Conservation (phyloP, 1,140 invertebrate genomes). For the Hypsibius dujardini region DNA sequence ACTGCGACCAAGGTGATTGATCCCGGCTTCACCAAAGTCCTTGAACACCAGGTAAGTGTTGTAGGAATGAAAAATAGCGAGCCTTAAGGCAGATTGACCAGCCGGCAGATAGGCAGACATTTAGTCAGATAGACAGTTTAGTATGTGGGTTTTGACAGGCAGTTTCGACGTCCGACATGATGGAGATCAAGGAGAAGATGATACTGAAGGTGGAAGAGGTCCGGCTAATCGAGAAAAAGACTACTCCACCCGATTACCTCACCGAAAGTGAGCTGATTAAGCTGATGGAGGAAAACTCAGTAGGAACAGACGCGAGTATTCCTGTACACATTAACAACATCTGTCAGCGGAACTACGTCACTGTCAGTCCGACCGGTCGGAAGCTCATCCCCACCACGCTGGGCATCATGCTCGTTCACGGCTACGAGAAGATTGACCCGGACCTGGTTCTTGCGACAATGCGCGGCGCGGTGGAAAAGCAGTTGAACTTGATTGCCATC, state of each 20-base stretch:
- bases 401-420: conserved; percentile 90
- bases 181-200: conserved; percentile 4
- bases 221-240: conserved; percentile 70
- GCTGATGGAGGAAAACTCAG: conserved; percentile 97
- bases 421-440: conserved; percentile 93
- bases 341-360: conserved; percentile 89
- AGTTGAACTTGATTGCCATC: conserved; percentile 79
- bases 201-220: conserved; percentile 33
- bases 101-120: no score
- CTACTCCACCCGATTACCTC: conserved; percentile 84
- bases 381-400: conserved; percentile 72
- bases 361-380: conserved; percentile 49
- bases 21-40: conserved; percentile 76
- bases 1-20: conserved; percentile 68
- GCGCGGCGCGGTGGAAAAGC: conserved; percentile 86
- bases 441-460: conserved; percentile 90
- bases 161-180: background rate
- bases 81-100: no score
- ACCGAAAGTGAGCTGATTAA: conserved; percentile 96
- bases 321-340: conserved; percentile 99
- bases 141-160: conserved; percentile 3
- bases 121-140: background rate
- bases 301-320: conserved; percentile 95
- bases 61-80: no score
- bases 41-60: conserved; percentile 58